Percentiles rank a stretch among this genome's conserved stretches.
These are phyloP conservation scores for Zaprionus capensis DNA, from an alignment of 1,140 invertebrate genomes.

Conservation along the genomic window DNA sequence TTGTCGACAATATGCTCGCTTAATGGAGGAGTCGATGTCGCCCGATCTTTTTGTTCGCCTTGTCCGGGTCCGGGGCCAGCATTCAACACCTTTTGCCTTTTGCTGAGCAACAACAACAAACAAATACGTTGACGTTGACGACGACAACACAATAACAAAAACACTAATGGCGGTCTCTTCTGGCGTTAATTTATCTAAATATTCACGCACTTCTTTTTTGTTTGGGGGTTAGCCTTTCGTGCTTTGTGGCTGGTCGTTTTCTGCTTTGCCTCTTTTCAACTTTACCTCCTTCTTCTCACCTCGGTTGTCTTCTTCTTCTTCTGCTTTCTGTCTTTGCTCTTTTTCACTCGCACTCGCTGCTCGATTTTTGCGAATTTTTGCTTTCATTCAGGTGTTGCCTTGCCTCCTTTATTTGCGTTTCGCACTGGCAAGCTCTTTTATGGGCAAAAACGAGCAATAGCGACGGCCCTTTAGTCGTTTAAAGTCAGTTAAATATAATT, in stretches of 20 bases:
- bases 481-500: constrained; percentile 44
- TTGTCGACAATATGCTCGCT: constrained; percentile 53
- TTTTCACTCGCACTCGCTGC: constrained; percentile 53
- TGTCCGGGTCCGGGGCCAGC: constrained; percentile 37
- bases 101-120: constrained; percentile 43
- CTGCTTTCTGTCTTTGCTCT: constrained; percentile 47
- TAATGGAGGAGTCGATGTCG: constrained; percentile 49
- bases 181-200: constrained; percentile 63
- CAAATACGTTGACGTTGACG: constrained; percentile 26
- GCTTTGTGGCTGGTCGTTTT: constrained; percentile 58
- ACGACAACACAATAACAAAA: constrained; percentile 39
- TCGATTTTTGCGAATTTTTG: constrained; percentile 53
- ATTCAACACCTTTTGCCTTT: constrained; percentile 42
- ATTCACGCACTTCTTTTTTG: constrained; percentile 59
- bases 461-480: constrained; percentile 40
- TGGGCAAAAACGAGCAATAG: constrained; percentile 34
- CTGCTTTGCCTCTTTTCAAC: constrained; percentile 41
- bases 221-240: constrained; percentile 59
- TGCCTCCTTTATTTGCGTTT: constrained; percentile 24
- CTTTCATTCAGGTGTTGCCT: constrained; percentile 50
- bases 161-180: constrained; percentile 48
- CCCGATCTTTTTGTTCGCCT: constrained; percentile 43
- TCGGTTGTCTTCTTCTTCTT: constrained; percentile 34
- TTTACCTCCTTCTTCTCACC: constrained; percentile 18
- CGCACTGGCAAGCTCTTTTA: constrained; percentile 31